phyloP scores from a whole-genome alignment of 2,888 invertebrate species.

The Hyalella azteca region DNA sequence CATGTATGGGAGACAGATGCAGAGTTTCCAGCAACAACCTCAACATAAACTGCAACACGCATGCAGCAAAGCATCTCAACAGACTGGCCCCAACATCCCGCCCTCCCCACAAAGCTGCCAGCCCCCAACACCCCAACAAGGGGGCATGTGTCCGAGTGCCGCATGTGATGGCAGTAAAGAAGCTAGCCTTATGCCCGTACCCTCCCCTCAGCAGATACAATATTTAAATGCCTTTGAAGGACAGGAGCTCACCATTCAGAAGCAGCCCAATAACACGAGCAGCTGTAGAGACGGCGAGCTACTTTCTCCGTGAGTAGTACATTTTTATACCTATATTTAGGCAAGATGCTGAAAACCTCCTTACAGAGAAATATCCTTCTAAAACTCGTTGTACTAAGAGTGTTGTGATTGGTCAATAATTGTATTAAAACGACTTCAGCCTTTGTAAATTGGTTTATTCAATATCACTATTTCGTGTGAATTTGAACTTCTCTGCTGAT shows the following conservation, averaged over 20 bases:
- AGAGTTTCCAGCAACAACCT: constrained; percentile 67
- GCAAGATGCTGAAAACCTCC: too few relatives aligned
- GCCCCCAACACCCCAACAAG: constrained; percentile 53
- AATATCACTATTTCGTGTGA: not conserved
- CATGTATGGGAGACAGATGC: constrained; percentile 70
- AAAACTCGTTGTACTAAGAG: too few relatives aligned
- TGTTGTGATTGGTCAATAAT: too few relatives aligned
- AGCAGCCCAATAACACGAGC: constrained; percentile 81
- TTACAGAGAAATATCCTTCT: too few relatives aligned
- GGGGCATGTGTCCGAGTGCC: not conserved
- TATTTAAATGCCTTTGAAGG: constrained; percentile 95
- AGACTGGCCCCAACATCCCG: constrained; percentile 62
- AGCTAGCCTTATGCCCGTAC: constrained; percentile 92
- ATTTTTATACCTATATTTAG: too few relatives aligned
- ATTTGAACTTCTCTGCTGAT: too few relatives aligned
- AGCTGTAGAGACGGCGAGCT: constrained; percentile 79
- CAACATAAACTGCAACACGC: constrained; percentile 61
- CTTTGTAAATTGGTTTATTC: too few relatives aligned
- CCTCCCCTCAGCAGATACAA: constrained; percentile 94
- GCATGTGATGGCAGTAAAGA: constrained; percentile 70
- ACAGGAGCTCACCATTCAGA: constrained; percentile 94
- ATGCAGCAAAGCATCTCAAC: constrained; percentile 53
- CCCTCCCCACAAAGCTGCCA: constrained; percentile 64
- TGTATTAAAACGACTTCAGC: too few relatives aligned
- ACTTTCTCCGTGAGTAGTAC: constrained; percentile 79